Percentiles rank a stretch among this genome's conserved stretches.
phyloP scores from a whole-genome alignment of 2,888 invertebrate genomes.

The Aphrophora alni region DNA sequence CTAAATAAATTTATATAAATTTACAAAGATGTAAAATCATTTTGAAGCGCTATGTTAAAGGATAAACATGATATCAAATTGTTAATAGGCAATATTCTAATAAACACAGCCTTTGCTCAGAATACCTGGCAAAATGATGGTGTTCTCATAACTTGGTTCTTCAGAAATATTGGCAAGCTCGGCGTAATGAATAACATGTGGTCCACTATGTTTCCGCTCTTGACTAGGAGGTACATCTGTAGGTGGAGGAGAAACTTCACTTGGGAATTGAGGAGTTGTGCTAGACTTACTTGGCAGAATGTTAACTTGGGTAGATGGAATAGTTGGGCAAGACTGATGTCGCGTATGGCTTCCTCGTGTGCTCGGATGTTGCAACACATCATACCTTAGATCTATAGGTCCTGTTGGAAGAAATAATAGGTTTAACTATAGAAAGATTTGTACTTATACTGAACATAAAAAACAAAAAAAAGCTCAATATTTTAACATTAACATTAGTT shows the following conservation, averaged over 20 bases:
- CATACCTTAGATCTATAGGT: conserved; percentile 57
- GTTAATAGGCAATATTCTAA: too few species aligned
- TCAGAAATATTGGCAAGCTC: conserved; percentile 55
- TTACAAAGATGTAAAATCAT: too few species aligned
- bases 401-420: conserved; percentile 47
- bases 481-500: too few species aligned
- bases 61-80: too few species aligned
- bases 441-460: too few species aligned
- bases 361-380: conserved; percentile 55
- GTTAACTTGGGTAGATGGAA: conserved; percentile 32
- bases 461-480: too few species aligned
- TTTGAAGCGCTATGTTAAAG: too few species aligned
- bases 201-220: conserved; percentile 2
- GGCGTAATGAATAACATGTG: conserved; percentile 46
- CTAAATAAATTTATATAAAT: too few species aligned
- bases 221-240: neutral
- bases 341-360: conserved; percentile 44
- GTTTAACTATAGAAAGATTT: too few species aligned
- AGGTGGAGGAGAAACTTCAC: conserved; percentile 45
- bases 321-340: conserved; percentile 43
- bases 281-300: conserved; percentile 46
- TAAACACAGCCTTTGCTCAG: too few species aligned
- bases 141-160: conserved; percentile 63
- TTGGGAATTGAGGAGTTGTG: conserved; percentile 48
- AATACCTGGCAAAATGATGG: conserved; percentile 60